Base-by-base conservation (phyloP, 1,140 invertebrate species). In the Saccostrea cuccullata region DNA sequence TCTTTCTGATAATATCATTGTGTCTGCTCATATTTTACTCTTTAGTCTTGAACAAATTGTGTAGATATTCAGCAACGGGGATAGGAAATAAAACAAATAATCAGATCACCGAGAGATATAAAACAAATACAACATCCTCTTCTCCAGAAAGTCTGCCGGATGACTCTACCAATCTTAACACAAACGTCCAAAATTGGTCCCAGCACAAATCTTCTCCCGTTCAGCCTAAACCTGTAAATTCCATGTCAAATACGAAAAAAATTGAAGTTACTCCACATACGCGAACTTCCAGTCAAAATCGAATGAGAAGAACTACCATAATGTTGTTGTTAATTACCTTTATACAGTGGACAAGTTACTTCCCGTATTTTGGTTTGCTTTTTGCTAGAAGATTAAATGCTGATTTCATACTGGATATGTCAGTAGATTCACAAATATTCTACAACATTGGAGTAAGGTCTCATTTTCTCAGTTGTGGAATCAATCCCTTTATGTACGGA, bases 401-500 rank as follows among this genome's bases (percentile, higher is more conserved):
- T 5, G 4, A 86, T n/a, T 90, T 90, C 73, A n/a, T 84, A 13
- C 58, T 1, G 8, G 47, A 15, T 3, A 36, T 86, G 17, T 67
- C 64, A 26, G 20, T 13, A 55, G 5, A 3, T 2, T 30, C 64
- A 12, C 89, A 90, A 77, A 20, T 88, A 23, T 36, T 73, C 20
- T 90, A 88, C 30, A 90, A 90, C 73, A 86, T 90, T 26, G 89
- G 84, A n/a, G 84, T 90, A 6, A 8, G 88, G 23, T 88, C 89
- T 5, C 85, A 90, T 73, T 90, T 88, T 30, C 12, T 90, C 11
- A 88, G 86, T 47, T 88, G 85, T 77, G 89, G 84, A 26, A 17
- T 90, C 3, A 90, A 90, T 64, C 89, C 89, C 3, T 88, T 82
- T 23, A 82, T 90, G 12, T 90, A 90, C 73, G 87, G 89, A 9